Conservation (phyloP, 2,888 invertebrate genomes). For the Brenthis ino region DNA sequence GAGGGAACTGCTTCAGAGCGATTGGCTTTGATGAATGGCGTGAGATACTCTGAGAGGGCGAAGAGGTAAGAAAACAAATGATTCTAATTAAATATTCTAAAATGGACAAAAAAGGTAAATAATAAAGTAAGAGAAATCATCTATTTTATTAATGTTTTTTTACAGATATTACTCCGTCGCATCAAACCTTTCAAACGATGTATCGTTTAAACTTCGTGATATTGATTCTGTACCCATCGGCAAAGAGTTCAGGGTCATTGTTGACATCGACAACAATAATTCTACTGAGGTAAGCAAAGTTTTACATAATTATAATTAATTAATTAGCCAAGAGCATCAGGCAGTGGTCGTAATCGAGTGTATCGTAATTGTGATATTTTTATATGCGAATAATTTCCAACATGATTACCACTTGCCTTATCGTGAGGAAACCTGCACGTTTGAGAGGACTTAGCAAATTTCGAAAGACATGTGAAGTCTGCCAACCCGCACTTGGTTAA, state of each 20-base stretch:
- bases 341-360: no score
- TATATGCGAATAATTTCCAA: no score
- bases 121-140: background rate
- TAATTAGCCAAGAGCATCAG: no score
- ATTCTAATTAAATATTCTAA: background rate
- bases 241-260: conserved; percentile 84
- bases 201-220: conserved; percentile 84
- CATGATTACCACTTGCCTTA: no score
- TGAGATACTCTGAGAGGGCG: conserved; percentile 85
- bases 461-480: no score
- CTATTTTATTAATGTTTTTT: background rate
- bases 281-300: conserved; percentile 67
- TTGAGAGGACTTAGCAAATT: no score
- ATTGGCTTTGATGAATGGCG: conserved; percentile 88
- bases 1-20: conserved; percentile 89
- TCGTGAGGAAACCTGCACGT: background rate
- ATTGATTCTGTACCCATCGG: conserved; percentile 87
- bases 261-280: conserved; percentile 84
- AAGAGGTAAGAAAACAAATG: conserved; percentile 71
- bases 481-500: no score
- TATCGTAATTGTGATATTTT: no score
- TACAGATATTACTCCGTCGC: conserved; percentile 84
- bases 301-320: no score
- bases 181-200: conserved; percentile 80
- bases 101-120: background rate